Evolutionary conservation across 2,888 invertebrate species (phyloP).

Genomic region (Tetragnatha montana): DNA sequence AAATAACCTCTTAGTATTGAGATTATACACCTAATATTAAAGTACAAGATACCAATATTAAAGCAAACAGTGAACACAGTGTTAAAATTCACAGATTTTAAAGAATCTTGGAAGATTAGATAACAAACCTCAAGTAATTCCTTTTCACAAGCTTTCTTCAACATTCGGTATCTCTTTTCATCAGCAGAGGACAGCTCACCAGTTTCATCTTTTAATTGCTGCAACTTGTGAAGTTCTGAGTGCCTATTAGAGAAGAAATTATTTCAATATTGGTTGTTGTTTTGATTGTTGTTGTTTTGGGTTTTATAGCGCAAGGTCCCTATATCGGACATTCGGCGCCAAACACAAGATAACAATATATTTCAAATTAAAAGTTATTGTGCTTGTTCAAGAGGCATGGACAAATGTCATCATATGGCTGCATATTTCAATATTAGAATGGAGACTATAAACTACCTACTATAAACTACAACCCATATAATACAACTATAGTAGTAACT

Average conservation of each 20-base stretch:
- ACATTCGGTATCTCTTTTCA: slow-evolving; percentile 92
- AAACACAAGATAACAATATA: background rate
- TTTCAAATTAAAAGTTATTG: background rate
- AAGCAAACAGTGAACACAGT: too few relatives aligned
- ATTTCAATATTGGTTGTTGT: background rate
- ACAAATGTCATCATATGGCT: too few relatives aligned
- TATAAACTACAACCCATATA: background rate
- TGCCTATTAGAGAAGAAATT: slow-evolving; percentile 77
- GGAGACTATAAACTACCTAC: background rate
- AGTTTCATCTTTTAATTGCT: slow-evolving; percentile 97
- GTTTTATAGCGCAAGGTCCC: too few relatives aligned
- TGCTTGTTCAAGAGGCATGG: too few relatives aligned
- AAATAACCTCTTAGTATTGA: too few relatives aligned
- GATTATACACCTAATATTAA: too few relatives aligned
- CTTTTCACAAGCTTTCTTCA: slow-evolving; percentile 93
- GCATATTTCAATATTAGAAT: background rate
- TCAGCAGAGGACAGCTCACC: slow-evolving; percentile 97
- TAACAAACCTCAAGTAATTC: slow-evolving; percentile 83
- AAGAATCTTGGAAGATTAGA: background rate
- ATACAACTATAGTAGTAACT: background rate
- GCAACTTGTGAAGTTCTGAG: slow-evolving; percentile 94
- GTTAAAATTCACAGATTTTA: too few relatives aligned
- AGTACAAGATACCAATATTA: too few relatives aligned
- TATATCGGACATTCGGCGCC: too few relatives aligned
- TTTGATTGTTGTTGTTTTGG: too few relatives aligned